These are phyloP conservation scores for Allobates femoralis DNA, from an alignment of 2,797 vertebrate species.

Conservation along the genomic window DNA sequence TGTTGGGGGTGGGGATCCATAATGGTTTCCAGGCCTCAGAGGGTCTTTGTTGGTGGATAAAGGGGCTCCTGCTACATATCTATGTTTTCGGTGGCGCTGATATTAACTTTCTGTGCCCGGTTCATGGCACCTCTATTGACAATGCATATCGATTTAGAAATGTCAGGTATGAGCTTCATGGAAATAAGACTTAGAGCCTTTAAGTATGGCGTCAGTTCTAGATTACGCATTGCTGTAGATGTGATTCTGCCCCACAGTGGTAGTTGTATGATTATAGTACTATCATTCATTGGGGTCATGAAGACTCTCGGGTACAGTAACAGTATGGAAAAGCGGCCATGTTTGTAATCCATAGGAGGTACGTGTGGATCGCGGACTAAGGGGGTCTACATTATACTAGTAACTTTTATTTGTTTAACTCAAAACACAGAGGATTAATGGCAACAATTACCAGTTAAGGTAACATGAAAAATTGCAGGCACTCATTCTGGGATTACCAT, in stretches of 20 bases:
- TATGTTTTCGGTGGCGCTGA: slow-evolving; percentile 28
- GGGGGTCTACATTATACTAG: slow-evolving; percentile 61
- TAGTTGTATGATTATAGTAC: not conserved
- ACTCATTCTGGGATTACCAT: slow-evolving; percentile 92
- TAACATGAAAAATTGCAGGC: slow-evolving; percentile 91
- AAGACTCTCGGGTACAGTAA: not conserved
- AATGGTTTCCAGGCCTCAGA: slow-evolving; percentile 81
- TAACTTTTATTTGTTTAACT: slow-evolving; percentile 63
- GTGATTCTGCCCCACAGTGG: not conserved
- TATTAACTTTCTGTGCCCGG: slow-evolving; percentile 5
- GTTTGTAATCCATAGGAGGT: slow-evolving; percentile 46
- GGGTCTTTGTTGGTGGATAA: slow-evolving; percentile 63
- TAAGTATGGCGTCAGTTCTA: not conserved
- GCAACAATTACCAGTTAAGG: slow-evolving; percentile 89
- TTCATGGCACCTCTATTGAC: not conserved
- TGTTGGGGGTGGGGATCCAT: slow-evolving; percentile 85
- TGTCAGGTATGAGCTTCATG: not conserved
- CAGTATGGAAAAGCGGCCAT: not conserved
- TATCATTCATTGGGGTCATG: not conserved
- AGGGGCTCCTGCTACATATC: slow-evolving; percentile 38
- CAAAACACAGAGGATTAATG: slow-evolving; percentile 67
- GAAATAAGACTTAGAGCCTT: not conserved
- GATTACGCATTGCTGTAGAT: not conserved
- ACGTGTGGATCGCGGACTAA: slow-evolving; percentile 38
- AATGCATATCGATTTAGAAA: not conserved